Conservation (phyloP, 2,797 vertebrate species). For the Melopsittacus undulatus region DNA sequence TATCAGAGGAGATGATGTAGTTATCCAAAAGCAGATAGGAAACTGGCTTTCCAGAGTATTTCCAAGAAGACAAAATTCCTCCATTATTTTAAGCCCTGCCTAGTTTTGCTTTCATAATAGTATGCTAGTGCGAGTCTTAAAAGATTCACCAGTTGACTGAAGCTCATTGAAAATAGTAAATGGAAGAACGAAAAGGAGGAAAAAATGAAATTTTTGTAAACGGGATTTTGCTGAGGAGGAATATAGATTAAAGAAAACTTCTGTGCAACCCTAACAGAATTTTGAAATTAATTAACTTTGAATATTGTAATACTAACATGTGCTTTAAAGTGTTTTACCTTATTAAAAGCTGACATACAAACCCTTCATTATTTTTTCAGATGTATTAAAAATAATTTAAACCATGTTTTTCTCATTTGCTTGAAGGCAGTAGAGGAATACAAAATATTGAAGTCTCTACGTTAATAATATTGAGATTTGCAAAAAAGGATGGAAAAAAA, state of each 20-base stretch:
- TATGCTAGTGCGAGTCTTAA: background rate
- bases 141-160: background rate
- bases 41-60: background rate
- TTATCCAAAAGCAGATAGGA: background rate
- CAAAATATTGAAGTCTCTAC: background rate
- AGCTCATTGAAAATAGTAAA: background rate
- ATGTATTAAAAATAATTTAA: background rate
- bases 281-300: background rate
- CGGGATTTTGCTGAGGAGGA: background rate
- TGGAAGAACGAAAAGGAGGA: background rate
- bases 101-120: background rate
- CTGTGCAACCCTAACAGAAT: background rate
- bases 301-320: background rate
- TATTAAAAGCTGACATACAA: background rate
- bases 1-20: background rate
- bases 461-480: background rate
- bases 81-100: background rate
- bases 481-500: background rate
- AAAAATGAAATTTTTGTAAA: background rate
- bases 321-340: background rate
- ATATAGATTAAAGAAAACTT: background rate
- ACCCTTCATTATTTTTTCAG: background rate
- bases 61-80: background rate
- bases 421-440: background rate
- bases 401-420: background rate